These are phyloP conservation scores for Ichneumoninae sp. DNA, from an alignment of 2,888 invertebrate species.

Conservation along the genomic window DNA sequence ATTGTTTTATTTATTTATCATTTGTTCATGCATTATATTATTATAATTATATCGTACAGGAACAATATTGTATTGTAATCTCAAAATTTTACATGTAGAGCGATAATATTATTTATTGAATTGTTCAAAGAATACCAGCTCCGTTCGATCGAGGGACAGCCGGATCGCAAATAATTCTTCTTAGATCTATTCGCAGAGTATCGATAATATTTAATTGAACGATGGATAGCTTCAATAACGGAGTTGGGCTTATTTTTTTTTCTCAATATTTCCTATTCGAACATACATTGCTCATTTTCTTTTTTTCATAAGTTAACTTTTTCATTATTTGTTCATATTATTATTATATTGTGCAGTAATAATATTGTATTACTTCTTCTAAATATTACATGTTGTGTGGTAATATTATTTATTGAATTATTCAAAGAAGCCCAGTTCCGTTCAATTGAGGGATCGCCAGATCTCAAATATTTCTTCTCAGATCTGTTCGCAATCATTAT, in stretches of 20 bases:
- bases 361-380: neutral
- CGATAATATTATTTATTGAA: neutral
- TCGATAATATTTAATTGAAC: neutral
- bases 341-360: neutral
- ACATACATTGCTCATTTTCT: neutral
- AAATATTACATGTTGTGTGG: neutral
- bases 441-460: neutral
- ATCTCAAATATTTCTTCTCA: slow-evolving; percentile 1
- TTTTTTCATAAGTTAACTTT: neutral
- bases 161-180: neutral
- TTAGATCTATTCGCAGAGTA: neutral
- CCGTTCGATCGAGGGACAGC: slow-evolving; percentile 2
- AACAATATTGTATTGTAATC: neutral
- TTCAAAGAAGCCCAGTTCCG: slow-evolving; percentile 12
- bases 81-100: too few species aligned
- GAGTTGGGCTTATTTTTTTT: neutral
- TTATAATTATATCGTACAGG: neutral
- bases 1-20: neutral
- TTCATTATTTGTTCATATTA: neutral
- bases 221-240: slow-evolving; percentile 20
- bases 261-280: neutral
- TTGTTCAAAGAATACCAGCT: slow-evolving; percentile 14
- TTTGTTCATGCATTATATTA: neutral
- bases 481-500: slow-evolving; percentile 16
- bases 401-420: neutral